Percentiles rank a stretch among this genome's conserved stretches.
phyloP scores from a whole-genome alignment of 2,797 vertebrate genomes.

The Hyperoplus lanceolatus region DNA sequence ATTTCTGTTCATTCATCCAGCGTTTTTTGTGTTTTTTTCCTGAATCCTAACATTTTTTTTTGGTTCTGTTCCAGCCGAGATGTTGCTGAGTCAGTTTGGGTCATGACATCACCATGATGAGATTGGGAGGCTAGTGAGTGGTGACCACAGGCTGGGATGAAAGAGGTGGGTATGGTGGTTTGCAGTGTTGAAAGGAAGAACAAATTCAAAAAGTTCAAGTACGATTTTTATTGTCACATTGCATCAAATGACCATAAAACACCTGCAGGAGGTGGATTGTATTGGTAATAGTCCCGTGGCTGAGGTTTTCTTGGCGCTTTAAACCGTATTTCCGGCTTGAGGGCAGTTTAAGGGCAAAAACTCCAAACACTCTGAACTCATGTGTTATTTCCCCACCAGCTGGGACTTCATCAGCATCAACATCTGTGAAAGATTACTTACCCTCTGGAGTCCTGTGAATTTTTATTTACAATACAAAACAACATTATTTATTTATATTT shows the following conservation, averaged over 20 bases:
- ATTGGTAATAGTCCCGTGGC: constrained; percentile 36
- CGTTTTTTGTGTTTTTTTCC: neutral
- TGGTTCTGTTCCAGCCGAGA: constrained; percentile 51
- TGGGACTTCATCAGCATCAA: constrained; percentile 12
- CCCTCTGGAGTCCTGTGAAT: neutral
- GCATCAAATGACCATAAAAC: constrained; percentile 47
- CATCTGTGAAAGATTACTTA: constrained; percentile 1
- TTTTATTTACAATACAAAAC: neutral
- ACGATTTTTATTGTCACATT: constrained; percentile 28
- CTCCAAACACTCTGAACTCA: constrained; percentile 40
- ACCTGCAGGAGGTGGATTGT: constrained; percentile 50
- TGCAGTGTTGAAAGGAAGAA: constrained; percentile 50
- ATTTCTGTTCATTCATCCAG: neutral
- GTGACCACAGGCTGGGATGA: constrained; percentile 53
- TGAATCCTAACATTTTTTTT: constrained; percentile 46
- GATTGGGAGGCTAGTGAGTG: constrained; percentile 40
- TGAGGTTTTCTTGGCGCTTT: constrained; percentile 22
- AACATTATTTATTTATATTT: too few relatives aligned
- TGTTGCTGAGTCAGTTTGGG: constrained; percentile 56
- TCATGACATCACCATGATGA: constrained; percentile 66
- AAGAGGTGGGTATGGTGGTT: constrained; percentile 44
- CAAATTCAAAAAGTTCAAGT: constrained; percentile 41
- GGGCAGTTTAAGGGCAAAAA: constrained; percentile 18
- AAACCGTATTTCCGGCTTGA: constrained; percentile 20
- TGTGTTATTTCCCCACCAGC: constrained; percentile 21